Percentiles rank a stretch among this genome's conserved stretches.
Evolutionary conservation across 1,140 invertebrate genomes (phyloP).

Genomic region (Drosophila triauraria): DNA sequence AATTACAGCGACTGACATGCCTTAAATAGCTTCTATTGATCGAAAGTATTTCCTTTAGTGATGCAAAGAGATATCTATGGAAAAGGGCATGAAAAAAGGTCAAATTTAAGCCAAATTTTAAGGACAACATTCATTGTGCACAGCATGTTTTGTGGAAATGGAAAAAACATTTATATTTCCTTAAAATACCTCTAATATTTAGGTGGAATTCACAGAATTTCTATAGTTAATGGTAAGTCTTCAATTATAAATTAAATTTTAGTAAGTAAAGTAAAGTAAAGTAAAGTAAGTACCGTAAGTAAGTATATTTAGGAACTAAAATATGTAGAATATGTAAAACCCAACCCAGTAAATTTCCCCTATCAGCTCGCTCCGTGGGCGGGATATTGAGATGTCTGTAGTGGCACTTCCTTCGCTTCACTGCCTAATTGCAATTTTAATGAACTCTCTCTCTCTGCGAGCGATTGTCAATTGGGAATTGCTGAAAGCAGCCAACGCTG

Average conservation of each 20-base stretch:
- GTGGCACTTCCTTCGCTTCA: slow-evolving; percentile 29
- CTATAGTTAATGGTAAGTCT: too few species aligned
- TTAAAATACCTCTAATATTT: too few species aligned
- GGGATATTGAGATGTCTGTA: slow-evolving; percentile 12
- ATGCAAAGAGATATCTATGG: background rate
- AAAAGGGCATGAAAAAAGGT: background rate
- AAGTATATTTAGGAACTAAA: too few species aligned
- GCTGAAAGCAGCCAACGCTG: slow-evolving; percentile 26
- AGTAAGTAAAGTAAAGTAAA: too few species aligned
- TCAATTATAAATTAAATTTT: too few species aligned
- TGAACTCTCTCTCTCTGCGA: slow-evolving; percentile 21
- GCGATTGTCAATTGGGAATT: slow-evolving; percentile 22
- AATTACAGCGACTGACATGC: slow-evolving; percentile 28
- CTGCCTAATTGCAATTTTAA: slow-evolving; percentile 49
- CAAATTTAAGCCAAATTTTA: background rate
- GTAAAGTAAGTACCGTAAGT: too few species aligned
- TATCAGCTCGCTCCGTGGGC: slow-evolving; percentile 3
- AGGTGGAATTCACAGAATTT: too few species aligned
- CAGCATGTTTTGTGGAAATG: too few species aligned
- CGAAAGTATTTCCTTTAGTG: slow-evolving; percentile 1
- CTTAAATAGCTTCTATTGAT: slow-evolving; percentile 23
- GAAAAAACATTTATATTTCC: too few species aligned
- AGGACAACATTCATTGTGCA: too few species aligned
- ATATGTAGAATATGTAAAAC: background rate
- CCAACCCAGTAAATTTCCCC: background rate